Base-by-base conservation (phyloP, 2,797 vertebrate species). In the Sus cebifrons region DNA sequence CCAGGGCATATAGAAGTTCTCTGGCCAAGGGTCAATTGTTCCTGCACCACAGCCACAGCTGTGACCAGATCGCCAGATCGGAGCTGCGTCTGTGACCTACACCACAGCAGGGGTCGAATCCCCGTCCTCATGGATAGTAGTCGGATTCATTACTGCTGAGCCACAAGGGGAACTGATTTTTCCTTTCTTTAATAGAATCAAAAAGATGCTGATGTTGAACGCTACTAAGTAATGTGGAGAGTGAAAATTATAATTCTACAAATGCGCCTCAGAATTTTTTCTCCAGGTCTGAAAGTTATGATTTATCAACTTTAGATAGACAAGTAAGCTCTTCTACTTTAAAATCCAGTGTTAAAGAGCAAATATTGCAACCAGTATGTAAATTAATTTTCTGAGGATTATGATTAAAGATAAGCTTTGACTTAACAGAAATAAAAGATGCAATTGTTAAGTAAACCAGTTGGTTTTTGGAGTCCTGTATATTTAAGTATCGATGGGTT, bases 361-460 rank as follows among this genome's bases (percentile, higher is more conserved):
- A 94, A 85, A 18, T 40, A 29, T 8, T 56, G 27, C 16, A 67
- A 15, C 5, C 10, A 15, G 60, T 40, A 60, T n/a, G 40, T 10
- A 65, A 75, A 54, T n/a, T 62, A 58, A 73, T 78, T 89, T 83
- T 25, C 58, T 13, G 27, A n/a, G 14, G 44, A 49, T 90, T 83
- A 79, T 29, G 2, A 84, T 40, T 27, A 23, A 84, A 79, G 54
- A 88, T 77, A 21, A 20, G 60, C 21, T 83, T 85, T 58, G 73
- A 44, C 67, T 87, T 79, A 40, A 70, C 89, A 73, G 36, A 85
- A 92, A 56, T 75, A 60, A 88, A 79, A 74, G 64, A 78, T 70
- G 14, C 44, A 62, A 77, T 92, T 58, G 68, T n/a, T 85, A 81
- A 90, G 49, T 90, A n/a, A 83, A 84, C 6, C 17, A 91, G 29